Evolutionary conservation across 2,797 vertebrate species (phyloP).

Genomic region (Sphaeramia orbicularis): DNA sequence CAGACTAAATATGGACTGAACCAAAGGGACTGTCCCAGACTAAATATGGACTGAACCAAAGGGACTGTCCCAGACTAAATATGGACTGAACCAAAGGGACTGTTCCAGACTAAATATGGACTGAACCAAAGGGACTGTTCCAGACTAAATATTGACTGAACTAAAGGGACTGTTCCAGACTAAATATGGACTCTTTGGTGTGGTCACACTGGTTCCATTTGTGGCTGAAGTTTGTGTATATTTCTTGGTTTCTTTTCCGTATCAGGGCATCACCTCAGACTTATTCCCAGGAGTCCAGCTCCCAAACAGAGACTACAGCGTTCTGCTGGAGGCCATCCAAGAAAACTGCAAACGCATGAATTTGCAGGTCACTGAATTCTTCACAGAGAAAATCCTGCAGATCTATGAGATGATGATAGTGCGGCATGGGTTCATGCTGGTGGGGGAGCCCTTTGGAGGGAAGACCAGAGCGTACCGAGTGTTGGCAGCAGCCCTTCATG

Average conservation of each 20-base stretch:
- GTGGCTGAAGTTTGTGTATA: too few relatives aligned
- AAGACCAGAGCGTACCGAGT: conserved; percentile 91
- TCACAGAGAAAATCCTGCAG: conserved; percentile 92
- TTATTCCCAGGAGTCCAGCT: conserved; percentile 92
- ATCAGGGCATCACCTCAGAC: conserved; percentile 93
- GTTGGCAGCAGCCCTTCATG: conserved; percentile 87
- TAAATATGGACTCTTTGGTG: too few relatives aligned
- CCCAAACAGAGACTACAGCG: conserved; percentile 89
- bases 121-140: too few relatives aligned
- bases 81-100: too few relatives aligned
- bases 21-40: too few relatives aligned
- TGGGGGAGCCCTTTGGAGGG: conserved; percentile 93
- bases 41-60: too few relatives aligned
- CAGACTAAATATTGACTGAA: too few relatives aligned
- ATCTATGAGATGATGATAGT: conserved; percentile 96
- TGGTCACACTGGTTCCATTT: background rate
- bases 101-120: too few relatives aligned
- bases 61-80: too few relatives aligned
- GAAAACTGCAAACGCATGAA: conserved; percentile 89
- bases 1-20: too few relatives aligned
- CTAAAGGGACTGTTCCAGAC: too few relatives aligned
- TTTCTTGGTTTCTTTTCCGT: background rate
- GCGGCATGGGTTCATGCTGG: conserved; percentile 94
- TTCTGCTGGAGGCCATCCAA: conserved; percentile 88
- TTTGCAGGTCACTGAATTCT: conserved; percentile 89